A percentile compares a stretch with the other conserved stretches of the same genome.
These are phyloP conservation scores for Hemicrepidius hirtus DNA, from an alignment of 2,888 invertebrate species.

Conservation along the genomic window DNA sequence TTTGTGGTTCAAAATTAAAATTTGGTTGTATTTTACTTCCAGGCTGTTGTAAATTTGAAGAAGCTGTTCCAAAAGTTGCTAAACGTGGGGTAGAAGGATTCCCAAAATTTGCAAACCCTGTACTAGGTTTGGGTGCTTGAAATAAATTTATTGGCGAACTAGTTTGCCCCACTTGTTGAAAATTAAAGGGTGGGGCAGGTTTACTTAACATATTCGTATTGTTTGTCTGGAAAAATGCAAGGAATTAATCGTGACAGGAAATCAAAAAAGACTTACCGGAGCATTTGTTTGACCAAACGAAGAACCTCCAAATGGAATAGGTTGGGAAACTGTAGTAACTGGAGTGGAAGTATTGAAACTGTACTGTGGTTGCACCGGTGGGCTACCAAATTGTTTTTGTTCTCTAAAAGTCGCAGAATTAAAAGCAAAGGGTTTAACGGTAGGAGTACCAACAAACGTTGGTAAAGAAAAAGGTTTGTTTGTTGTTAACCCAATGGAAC, in stretches of 20 bases:
- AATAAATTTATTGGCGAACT: constrained; percentile 52
- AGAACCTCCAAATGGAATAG: constrained; percentile 64
- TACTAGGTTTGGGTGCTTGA: constrained; percentile 64
- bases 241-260: too few species aligned
- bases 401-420: constrained; percentile 72
- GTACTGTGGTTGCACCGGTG: constrained; percentile 61
- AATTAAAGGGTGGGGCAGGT: constrained; percentile 68
- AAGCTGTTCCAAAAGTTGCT: not conserved
- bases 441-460: not conserved
- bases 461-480: constrained; percentile 66
- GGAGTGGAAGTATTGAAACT: constrained; percentile 63
- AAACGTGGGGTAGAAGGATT: constrained; percentile 48
- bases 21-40: not conserved
- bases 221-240: too few species aligned
- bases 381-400: constrained; percentile 74
- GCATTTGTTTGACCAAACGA: constrained; percentile 64
- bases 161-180: constrained; percentile 59
- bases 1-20: constrained; percentile 62
- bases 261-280: constrained; percentile 59
- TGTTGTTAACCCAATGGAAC: constrained; percentile 76
- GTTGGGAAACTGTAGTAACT: constrained; percentile 63
- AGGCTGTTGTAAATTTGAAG: constrained; percentile 62
- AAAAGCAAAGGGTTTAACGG: constrained; percentile 67
- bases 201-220: constrained; percentile 66
- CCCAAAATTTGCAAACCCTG: constrained; percentile 56